Conservation (phyloP, 2,888 invertebrate genomes). For the Entomobrya proxima region DNA sequence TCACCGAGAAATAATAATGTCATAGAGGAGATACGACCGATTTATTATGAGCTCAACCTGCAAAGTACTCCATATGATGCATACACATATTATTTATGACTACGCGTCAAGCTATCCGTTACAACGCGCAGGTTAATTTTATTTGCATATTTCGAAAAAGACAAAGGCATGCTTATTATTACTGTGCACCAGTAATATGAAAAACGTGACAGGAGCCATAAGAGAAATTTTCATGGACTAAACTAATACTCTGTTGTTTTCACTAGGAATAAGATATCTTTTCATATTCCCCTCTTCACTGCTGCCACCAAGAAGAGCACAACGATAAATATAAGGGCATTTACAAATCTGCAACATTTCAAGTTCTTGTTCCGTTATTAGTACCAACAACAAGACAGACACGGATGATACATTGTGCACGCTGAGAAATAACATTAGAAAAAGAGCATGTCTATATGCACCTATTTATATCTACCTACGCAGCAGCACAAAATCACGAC, state of each 20-base stretch:
- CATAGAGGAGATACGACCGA: constrained; percentile 64
- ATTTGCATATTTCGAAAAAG: constrained; percentile 29
- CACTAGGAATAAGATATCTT: not conserved
- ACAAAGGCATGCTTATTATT: constrained; percentile 45
- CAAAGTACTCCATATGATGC: constrained; percentile 25
- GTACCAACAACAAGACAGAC: not conserved
- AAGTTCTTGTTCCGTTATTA: constrained; percentile 45
- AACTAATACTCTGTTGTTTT: constrained; percentile 45
- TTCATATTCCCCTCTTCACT: not conserved
- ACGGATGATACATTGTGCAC: not conserved
- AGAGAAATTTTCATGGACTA: constrained; percentile 51
- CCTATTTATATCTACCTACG: no score
- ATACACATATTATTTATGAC: constrained; percentile 18
- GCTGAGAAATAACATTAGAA: not conserved
- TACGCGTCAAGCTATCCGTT: not conserved
- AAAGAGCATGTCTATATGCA: not conserved
- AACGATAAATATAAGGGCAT: constrained; percentile 20
- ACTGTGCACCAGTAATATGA: not conserved
- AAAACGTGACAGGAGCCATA: constrained; percentile 3
- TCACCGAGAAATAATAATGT: constrained; percentile 23
- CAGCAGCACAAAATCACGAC: not conserved
- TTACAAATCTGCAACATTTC: constrained; percentile 67
- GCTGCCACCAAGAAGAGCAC: not conserved
- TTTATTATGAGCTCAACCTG: constrained; percentile 65
- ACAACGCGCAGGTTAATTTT: not conserved